Base-by-base conservation (phyloP, 2,888 invertebrate species). In the Hemaris fuciformis region DNA sequence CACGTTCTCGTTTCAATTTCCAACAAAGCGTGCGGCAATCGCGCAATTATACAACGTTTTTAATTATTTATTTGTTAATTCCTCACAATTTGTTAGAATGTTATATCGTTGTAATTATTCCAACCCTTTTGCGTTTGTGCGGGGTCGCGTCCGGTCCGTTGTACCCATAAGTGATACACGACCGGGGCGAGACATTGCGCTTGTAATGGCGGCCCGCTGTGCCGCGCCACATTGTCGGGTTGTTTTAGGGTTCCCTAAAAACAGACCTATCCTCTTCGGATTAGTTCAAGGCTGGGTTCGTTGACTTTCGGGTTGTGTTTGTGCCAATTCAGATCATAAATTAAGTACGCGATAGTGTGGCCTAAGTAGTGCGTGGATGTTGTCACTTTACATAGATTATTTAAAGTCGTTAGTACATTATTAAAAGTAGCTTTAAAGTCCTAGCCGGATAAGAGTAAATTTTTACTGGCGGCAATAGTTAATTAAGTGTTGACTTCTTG, bases 151-250 rank as follows among this genome's bases (percentile, higher is more conserved):
- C 25, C 25, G 46, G 23, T n/a, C 46, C 18, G 10, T 20, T 48
- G 48, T 48, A 48, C 25, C 48, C 48, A 46, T 48, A 48, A 48
- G 25, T 48, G 48, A 48, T 25, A 48, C 27, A 48, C 25, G 48
- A 48, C n/a, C n/a, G n/a, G 25, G 25, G 4, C 4, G 45, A 22
- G 25, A 15, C 15, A 15, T 27, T 48, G 23, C 3, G 48, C n/a
- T 23, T 48, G 48, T 27, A 48, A 48, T 25, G 25, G n/a, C 22
- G 15, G 46, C 48, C 13, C 48, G 46, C 48, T 48, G 7, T 25
- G 13, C n/a, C 15, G n/a, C 6, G 25, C 48, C 8, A 23, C 45
- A 46, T 27, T 27, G 48, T 48, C 15, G 25, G 48, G 48, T 48
- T 27, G 15, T 48, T 46, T 48, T 15, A 48, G 15, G 23, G 15